These are phyloP conservation scores for Psix sp. DNA, from an alignment of 1,140 invertebrate genomes.

Conservation along the genomic window DNA sequence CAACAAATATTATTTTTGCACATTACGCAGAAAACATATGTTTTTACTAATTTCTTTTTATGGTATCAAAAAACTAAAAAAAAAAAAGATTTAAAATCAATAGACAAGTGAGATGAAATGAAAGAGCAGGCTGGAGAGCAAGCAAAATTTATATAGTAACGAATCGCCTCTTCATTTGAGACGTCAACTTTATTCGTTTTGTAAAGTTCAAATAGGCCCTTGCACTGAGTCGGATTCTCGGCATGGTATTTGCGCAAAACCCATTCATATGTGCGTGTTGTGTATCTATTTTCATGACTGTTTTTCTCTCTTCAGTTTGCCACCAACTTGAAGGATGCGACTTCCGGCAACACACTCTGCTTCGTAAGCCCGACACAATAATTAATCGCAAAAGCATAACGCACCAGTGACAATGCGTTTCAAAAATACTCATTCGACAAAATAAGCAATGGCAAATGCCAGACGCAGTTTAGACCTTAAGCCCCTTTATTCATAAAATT, in stretches of 20 bases:
- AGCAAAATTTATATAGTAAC: too few species aligned
- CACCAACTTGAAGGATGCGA: slow-evolving; percentile 45
- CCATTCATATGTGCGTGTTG: slow-evolving; percentile 49
- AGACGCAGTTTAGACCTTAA: too few species aligned
- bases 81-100: neutral
- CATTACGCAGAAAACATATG: too few species aligned
- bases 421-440: too few species aligned
- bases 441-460: too few species aligned
- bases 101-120: neutral
- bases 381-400: slow-evolving; percentile 47
- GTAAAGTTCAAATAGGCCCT: slow-evolving; percentile 17
- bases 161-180: slow-evolving; percentile 6
- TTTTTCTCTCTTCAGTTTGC: slow-evolving; percentile 38
- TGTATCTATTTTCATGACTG: slow-evolving; percentile 51
- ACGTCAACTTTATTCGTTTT: slow-evolving; percentile 11
- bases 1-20: too few species aligned
- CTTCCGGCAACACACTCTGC: slow-evolving; percentile 54
- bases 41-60: too few species aligned
- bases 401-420: slow-evolving; percentile 32
- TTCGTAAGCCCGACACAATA: slow-evolving; percentile 16
- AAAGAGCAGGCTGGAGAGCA: too few species aligned
- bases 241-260: slow-evolving; percentile 33
- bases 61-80: too few species aligned
- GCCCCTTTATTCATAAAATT: too few species aligned
- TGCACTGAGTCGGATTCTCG: slow-evolving; percentile 16